phyloP scores from a whole-genome alignment of 2,797 vertebrate species.

The Epinephelus awoara region DNA sequence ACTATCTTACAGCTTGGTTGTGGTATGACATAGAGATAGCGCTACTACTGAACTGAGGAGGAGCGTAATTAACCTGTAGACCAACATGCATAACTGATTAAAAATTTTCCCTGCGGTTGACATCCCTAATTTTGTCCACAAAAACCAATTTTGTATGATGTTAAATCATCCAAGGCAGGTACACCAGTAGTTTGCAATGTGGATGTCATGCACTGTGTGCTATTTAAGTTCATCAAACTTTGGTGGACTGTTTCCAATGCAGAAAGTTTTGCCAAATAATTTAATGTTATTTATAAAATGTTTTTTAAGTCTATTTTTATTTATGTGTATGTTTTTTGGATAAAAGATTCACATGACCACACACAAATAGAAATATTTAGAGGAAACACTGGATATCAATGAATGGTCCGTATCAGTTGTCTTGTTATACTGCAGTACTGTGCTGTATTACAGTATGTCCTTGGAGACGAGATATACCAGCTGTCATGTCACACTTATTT shows the following conservation, averaged over 20 bases:
- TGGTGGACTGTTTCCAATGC: too few species aligned
- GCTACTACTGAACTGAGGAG: too few species aligned
- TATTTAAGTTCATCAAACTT: neutral
- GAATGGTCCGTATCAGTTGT: conserved; percentile 11
- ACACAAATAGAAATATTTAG: neutral
- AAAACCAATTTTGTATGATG: neutral
- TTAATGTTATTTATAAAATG: neutral
- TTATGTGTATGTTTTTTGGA: neutral
- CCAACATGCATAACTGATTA: too few species aligned
- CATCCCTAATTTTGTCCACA: neutral
- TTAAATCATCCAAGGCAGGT: neutral
- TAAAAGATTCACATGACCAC: neutral
- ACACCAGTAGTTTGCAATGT: too few species aligned
- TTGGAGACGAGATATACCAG: conserved; percentile 54
- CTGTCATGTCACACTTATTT: conserved; percentile 79
- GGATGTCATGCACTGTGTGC: neutral
- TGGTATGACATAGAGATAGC: too few species aligned
- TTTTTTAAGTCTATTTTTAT: neutral
- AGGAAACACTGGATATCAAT: conserved; percentile 54
- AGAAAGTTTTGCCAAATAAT: too few species aligned
- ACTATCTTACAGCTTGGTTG: too few species aligned
- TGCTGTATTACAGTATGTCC: conserved; percentile 36
- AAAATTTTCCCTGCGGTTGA: too few species aligned
- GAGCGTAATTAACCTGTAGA: too few species aligned
- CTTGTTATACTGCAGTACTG: conserved; percentile 39